A percentile compares a stretch with the other conserved stretches of the same genome.
phyloP scores from a whole-genome alignment of 2,888 invertebrate genomes.

The Synanthedon andrenaeformis region DNA sequence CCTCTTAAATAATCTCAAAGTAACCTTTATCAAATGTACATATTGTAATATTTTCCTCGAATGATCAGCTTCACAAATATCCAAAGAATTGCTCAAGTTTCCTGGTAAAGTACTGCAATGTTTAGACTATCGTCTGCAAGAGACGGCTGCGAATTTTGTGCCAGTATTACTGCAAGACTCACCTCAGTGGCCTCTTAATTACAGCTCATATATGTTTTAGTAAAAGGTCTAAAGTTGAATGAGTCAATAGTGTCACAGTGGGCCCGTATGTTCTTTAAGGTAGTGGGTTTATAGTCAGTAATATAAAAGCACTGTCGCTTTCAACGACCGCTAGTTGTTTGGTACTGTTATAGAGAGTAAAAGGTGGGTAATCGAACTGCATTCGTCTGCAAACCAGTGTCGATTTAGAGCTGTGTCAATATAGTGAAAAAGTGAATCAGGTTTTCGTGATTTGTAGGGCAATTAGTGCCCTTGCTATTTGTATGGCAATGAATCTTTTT shows the following conservation, averaged over 20 bases:
- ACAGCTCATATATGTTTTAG: constrained; percentile 13
- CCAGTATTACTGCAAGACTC: constrained; percentile 7
- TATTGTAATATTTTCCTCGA: neutral
- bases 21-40: neutral
- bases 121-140: constrained; percentile 20
- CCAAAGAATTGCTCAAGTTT: constrained; percentile 37
- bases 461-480: neutral
- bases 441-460: neutral
- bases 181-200: constrained; percentile 10
- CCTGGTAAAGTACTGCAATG: constrained; percentile 31
- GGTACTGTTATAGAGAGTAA: constrained; percentile 52
- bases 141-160: constrained; percentile 7
- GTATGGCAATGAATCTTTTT: neutral
- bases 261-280: constrained; percentile 40
- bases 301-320: constrained; percentile 65
- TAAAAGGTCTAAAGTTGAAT: constrained; percentile 36
- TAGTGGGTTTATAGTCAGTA: constrained; percentile 56
- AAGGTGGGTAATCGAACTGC: constrained; percentile 60
- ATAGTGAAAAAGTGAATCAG: neutral
- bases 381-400: constrained; percentile 21
- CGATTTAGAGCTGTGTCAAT: constrained; percentile 8
- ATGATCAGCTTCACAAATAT: neutral
- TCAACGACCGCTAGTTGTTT: constrained; percentile 58
- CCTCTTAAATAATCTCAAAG: no score
- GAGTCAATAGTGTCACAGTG: constrained; percentile 16